phyloP scores from a whole-genome alignment of 1,140 invertebrate species.

The Bombus confusus region DNA sequence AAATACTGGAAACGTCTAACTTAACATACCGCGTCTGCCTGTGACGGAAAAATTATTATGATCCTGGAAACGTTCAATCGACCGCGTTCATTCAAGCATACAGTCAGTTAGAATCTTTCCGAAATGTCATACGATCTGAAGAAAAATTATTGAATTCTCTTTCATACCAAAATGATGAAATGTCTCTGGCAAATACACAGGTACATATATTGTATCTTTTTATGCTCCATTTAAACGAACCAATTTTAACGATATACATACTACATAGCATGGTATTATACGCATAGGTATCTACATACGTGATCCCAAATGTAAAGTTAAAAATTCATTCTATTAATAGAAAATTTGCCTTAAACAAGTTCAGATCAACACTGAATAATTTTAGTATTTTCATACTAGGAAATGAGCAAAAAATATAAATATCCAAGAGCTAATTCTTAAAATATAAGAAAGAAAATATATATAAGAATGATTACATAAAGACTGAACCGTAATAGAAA shows the following conservation, averaged over 20 bases:
- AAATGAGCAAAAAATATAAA: not conserved
- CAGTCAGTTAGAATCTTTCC: slow-evolving; percentile 30
- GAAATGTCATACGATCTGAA: not conserved
- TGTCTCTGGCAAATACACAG: not conserved
- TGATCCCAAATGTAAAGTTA: not conserved
- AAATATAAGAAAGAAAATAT: not conserved
- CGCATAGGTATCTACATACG: not conserved
- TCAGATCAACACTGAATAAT: not conserved
- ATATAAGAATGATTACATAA: too few relatives aligned
- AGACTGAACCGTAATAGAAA: not conserved
- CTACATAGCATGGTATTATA: too few relatives aligned
- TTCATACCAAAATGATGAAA: not conserved
- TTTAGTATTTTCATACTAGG: not conserved
- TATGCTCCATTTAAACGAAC: not conserved
- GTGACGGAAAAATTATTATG: slow-evolving; percentile 29
- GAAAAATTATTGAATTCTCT: slow-evolving; percentile 45
- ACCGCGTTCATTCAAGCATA: slow-evolving; percentile 21
- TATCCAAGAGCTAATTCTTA: not conserved
- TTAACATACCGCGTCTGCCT: not conserved
- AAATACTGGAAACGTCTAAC: too few relatives aligned
- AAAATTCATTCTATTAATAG: not conserved
- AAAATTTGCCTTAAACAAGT: not conserved
- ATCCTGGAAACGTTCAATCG: slow-evolving; percentile 17
- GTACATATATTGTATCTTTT: too few relatives aligned
- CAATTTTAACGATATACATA: not conserved